Conservation (phyloP, 1,140 invertebrate species). For the Drosophila pseudoobscura region DNA sequence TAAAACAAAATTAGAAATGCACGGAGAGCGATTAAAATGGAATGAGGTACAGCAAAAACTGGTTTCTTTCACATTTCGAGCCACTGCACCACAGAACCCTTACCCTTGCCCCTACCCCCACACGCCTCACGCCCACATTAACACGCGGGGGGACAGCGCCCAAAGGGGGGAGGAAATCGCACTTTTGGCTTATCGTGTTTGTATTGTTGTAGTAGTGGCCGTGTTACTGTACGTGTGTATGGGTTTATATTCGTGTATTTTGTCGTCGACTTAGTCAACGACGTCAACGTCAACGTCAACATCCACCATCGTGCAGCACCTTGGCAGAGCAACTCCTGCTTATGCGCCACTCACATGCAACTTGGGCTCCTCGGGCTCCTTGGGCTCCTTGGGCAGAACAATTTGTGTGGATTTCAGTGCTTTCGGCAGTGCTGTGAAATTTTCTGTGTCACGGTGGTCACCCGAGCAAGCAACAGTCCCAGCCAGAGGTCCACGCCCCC, state of each 20-base stretch:
- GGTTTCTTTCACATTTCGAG: background rate
- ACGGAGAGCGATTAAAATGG: no score
- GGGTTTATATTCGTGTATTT: conserved; percentile 49
- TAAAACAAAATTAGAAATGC: no score
- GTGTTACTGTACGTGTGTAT: conserved; percentile 15
- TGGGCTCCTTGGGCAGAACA: conserved; percentile 16
- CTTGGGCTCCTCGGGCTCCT: no score
- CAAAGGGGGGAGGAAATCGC: conserved; percentile 39
- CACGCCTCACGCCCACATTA: background rate
- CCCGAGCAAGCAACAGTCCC: conserved; percentile 47
- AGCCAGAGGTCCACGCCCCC: conserved; percentile 25
- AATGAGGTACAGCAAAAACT: background rate
- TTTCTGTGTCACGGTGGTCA: conserved; percentile 67
- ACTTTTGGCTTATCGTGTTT: conserved; percentile 63
- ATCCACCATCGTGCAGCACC: conserved; percentile 21
- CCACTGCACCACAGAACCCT: conserved; percentile 15
- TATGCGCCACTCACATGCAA: conserved; percentile 67
- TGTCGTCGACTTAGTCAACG: conserved; percentile 47
- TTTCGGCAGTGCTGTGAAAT: conserved; percentile 44
- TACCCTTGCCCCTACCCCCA: no score
- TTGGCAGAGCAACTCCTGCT: conserved; percentile 17
- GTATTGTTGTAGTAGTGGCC: conserved; percentile 43
- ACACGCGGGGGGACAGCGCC: background rate
- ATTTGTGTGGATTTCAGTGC: conserved; percentile 33
- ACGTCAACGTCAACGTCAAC: conserved; percentile 43